A percentile compares a stretch with the other conserved stretches of the same genome.
phyloP scores from a whole-genome alignment of 2,797 vertebrate genomes.

The Sardinella longiceps region DNA sequence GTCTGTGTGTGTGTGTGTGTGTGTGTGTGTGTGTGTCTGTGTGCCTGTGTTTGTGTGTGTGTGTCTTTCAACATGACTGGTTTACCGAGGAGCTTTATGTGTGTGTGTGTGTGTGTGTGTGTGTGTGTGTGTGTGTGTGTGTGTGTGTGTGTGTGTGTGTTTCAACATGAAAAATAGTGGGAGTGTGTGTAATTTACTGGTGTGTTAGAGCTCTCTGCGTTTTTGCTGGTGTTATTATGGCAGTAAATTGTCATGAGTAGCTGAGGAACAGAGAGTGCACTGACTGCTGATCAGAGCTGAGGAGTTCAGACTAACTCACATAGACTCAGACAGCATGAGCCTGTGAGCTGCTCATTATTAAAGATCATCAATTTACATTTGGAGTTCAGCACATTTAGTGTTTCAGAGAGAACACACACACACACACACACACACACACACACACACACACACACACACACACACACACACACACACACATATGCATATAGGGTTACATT shows the following conservation, averaged over 20 bases:
- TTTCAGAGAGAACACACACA: not conserved
- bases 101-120: not conserved
- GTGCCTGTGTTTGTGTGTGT: not conserved
- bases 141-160: not conserved
- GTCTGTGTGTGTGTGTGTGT: not conserved
- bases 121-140: not conserved
- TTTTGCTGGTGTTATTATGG: not conserved
- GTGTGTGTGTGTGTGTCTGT: slow-evolving; percentile 26
- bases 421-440: not conserved
- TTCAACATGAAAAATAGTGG: not conserved
- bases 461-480: slow-evolving; percentile 33
- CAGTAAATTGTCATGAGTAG: not conserved
- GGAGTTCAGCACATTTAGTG: not conserved
- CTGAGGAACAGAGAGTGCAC: not conserved
- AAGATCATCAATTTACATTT: slow-evolving; percentile 4
- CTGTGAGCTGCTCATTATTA: not conserved
- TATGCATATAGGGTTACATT: not conserved
- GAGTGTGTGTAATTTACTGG: not conserved
- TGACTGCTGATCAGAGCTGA: not conserved
- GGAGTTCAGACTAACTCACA: not conserved
- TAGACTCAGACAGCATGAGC: not conserved
- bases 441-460: slow-evolving; percentile 24
- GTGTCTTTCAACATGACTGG: not conserved
- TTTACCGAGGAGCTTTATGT: not conserved
- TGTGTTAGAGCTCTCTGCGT: not conserved